phyloP scores from a whole-genome alignment of 2,797 vertebrate species.

The Echeneis naucrates region DNA sequence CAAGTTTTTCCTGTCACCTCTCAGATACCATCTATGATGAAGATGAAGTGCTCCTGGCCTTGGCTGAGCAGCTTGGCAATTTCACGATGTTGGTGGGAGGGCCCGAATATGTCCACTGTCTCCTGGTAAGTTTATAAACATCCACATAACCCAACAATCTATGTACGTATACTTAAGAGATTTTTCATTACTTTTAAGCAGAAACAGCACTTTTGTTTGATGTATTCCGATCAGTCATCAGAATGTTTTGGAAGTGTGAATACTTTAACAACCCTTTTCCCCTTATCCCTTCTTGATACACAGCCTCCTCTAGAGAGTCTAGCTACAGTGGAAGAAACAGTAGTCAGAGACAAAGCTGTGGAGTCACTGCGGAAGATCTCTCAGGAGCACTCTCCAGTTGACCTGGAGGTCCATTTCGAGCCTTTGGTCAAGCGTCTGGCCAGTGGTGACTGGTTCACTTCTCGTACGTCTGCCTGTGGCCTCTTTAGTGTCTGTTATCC shows the following conservation, averaged over 20 bases:
- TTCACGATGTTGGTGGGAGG: slow-evolving; percentile 91
- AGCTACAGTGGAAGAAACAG: slow-evolving; percentile 90
- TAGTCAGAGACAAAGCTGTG: slow-evolving; percentile 90
- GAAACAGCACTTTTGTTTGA: too few species aligned
- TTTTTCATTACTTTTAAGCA: accelerated
- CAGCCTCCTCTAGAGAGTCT: slow-evolving; percentile 90
- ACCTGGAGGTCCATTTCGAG: slow-evolving; percentile 91
- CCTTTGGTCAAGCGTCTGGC: slow-evolving; percentile 90
- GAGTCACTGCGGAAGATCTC: slow-evolving; percentile 91
- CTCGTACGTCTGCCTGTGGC: slow-evolving; percentile 90
- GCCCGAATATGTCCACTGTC: slow-evolving; percentile 89
- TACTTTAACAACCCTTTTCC: not conserved
- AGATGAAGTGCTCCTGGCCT: slow-evolving; percentile 89
- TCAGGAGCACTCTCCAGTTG: slow-evolving; percentile 90
- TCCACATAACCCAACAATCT: not conserved
- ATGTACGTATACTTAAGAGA: not conserved
- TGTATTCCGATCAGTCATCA: not conserved
- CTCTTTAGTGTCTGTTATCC: slow-evolving; percentile 91
- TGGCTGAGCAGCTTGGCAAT: slow-evolving; percentile 90
- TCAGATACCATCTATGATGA: slow-evolving; percentile 91
- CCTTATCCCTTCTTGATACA: not conserved
- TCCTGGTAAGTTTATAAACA: slow-evolving; percentile 81
- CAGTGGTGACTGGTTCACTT: slow-evolving; percentile 92
- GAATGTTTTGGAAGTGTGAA: not conserved
- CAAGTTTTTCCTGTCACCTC: not conserved